A percentile compares a stretch with the other conserved stretches of the same genome.
Evolutionary conservation across 2,888 invertebrate species (phyloP).

Genomic region (Cetonia aurata): DNA sequence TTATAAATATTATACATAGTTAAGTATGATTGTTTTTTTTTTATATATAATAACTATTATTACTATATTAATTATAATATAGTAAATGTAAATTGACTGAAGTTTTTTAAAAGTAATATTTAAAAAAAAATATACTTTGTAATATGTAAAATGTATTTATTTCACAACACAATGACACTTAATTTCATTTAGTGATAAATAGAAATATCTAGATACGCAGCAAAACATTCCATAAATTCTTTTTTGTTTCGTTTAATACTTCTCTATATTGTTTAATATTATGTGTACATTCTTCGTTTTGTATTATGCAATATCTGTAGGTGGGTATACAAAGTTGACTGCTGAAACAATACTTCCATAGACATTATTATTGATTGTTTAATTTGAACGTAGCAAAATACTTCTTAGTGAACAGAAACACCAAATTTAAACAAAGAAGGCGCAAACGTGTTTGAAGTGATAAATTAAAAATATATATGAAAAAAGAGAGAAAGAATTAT

Average conservation of each 20-base stretch:
- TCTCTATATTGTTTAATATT: conserved; percentile 27
- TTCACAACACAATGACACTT: background rate
- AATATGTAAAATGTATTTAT: conserved; percentile 10
- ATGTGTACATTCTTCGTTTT: conserved; percentile 24
- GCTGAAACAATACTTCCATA: too few species aligned
- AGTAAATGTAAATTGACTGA: conserved; percentile 52
- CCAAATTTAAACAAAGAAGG: conserved; percentile 19
- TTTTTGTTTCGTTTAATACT: conserved; percentile 11
- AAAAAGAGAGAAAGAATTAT: conserved; percentile 6
- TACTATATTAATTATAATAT: conserved; percentile 44
- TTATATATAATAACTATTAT: conserved; percentile 37
- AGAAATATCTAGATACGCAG: too few species aligned
- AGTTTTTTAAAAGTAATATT: conserved; percentile 46
- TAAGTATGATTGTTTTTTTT: background rate
- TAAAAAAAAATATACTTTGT: conserved; percentile 31
- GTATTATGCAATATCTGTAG: conserved; percentile 23
- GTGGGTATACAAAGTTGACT: conserved; percentile 1
- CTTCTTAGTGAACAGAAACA: conserved; percentile 13
- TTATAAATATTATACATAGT: too few species aligned
- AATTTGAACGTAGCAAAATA: too few species aligned
- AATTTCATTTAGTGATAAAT: too few species aligned
- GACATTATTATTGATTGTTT: background rate
- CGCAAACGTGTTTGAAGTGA: conserved; percentile 17
- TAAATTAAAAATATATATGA: conserved; percentile 12
- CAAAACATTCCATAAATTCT: too few species aligned